Conservation (phyloP, 2,797 vertebrate species). For the Coccyzus lansbergi region DNA sequence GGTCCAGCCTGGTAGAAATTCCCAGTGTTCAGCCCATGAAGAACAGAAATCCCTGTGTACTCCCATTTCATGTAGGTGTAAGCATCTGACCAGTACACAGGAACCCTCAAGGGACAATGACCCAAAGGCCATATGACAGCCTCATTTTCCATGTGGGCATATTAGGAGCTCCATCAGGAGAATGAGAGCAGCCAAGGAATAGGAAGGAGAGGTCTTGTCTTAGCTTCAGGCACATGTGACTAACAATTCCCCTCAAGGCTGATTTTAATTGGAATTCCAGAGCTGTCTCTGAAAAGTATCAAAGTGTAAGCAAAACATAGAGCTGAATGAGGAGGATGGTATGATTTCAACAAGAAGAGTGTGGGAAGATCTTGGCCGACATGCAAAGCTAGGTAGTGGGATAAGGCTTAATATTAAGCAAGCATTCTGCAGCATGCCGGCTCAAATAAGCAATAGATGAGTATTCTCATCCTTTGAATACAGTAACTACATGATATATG, state of each 20-base stretch:
- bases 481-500: not conserved
- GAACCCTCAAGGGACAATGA: not conserved
- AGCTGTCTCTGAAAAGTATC: not conserved
- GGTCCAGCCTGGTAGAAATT: not conserved
- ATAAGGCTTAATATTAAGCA: not conserved
- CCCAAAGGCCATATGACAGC: not conserved
- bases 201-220: not conserved
- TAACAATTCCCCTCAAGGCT: not conserved
- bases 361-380: not conserved
- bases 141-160: not conserved
- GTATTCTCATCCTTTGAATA: not conserved
- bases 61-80: not conserved
- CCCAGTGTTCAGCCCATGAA: not conserved
- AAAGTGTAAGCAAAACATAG: not conserved
- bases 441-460: not conserved
- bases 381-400: not conserved
- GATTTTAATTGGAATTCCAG: not conserved
- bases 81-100: not conserved
- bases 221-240: not conserved
- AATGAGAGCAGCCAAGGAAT: not conserved
- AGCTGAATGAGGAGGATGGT: not conserved
- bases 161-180: not conserved
- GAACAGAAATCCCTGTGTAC: not conserved
- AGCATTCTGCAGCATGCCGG: not conserved
- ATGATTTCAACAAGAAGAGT: not conserved